Conservation (phyloP, 2,113 vertebrate genomes). For the Pelecanus crispus region DNA sequence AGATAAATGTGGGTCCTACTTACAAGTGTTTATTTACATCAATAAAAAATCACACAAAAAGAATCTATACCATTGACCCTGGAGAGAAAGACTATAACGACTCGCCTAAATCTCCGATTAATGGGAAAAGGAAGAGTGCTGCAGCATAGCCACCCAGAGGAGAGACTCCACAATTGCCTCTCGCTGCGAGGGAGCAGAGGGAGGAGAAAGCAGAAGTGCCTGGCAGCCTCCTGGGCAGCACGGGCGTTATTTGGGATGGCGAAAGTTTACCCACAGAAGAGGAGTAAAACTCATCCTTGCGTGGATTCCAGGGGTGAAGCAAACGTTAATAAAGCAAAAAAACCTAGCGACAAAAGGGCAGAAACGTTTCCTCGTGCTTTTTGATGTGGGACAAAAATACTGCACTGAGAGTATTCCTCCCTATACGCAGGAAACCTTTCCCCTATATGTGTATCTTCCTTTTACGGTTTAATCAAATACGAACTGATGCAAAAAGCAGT, state of each 20-base stretch:
- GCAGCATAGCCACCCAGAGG: constrained; percentile 2
- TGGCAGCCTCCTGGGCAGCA: rapidly evolving
- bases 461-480: neutral
- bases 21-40: neutral
- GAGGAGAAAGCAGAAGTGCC: neutral
- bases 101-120: neutral
- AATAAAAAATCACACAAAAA: neutral
- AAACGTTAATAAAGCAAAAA: neutral
- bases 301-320: neutral
- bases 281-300: neutral
- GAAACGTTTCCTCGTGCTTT: neutral
- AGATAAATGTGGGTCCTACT: neutral
- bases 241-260: neutral
- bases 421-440: neutral
- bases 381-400: neutral
- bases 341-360: neutral
- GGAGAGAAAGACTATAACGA: neutral
- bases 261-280: neutral
- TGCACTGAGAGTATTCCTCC: neutral
- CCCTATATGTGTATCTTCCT: neutral
- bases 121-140: neutral
- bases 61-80: neutral
- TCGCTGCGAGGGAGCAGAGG: neutral
- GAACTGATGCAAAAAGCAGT: neutral
- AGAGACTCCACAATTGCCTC: neutral